phyloP scores from a whole-genome alignment of 1,140 invertebrate genomes.

The Aradophagus sp. region DNA sequence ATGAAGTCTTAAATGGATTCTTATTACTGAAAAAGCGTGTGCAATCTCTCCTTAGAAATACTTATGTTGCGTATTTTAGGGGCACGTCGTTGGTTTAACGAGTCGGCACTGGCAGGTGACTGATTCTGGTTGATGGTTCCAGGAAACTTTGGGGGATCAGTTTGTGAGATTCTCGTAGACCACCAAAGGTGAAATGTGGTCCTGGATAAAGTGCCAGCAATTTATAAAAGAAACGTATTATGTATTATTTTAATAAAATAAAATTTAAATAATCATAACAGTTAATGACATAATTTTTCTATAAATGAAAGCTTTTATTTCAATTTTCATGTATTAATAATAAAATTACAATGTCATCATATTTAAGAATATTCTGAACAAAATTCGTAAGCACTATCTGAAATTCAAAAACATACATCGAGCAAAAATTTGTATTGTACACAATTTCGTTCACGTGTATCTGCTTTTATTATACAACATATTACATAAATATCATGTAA shows the following conservation, averaged over 20 bases:
- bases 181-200: too few species aligned
- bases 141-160: too few species aligned
- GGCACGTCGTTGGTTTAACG: too few species aligned
- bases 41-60: too few species aligned
- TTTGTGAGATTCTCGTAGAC: too few species aligned
- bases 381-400: conserved; percentile 38
- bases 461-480: conserved; percentile 51
- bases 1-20: too few species aligned
- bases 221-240: too few species aligned
- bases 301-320: conserved; percentile 55
- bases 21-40: too few species aligned
- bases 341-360: conserved; percentile 52
- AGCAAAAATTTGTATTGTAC: conserved; percentile 28
- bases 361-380: conserved; percentile 42
- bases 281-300: conserved; percentile 18
- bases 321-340: conserved; percentile 31
- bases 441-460: conserved; percentile 12
- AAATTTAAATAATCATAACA: neutral
- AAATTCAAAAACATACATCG: conserved; percentile 29
- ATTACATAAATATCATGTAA: conserved; percentile 47
- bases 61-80: too few species aligned
- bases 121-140: too few species aligned
- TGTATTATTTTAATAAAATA: neutral
- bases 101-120: too few species aligned
- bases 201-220: too few species aligned